These are phyloP conservation scores for Halictus rubicundus DNA, from an alignment of 1,140 invertebrate genomes.

Conservation along the genomic window DNA sequence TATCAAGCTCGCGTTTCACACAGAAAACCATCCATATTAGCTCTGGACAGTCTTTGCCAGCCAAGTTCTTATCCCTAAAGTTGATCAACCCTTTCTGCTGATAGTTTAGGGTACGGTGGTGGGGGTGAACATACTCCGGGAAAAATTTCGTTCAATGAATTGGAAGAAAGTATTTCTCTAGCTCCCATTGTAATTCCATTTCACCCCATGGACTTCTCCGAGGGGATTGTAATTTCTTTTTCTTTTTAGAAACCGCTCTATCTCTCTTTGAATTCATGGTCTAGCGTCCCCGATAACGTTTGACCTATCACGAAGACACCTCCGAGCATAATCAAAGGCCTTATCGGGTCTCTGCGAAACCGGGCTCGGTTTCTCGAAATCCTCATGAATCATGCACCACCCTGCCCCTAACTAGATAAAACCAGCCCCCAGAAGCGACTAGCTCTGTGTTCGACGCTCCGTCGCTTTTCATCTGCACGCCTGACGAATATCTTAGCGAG, in stretches of 20 bases:
- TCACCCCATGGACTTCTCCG: not conserved
- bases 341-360: not conserved
- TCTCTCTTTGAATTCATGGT: no score
- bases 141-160: not conserved
- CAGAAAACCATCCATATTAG: not conserved
- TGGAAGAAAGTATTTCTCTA: no score
- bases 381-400: not conserved
- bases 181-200: not conserved
- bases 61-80: not conserved
- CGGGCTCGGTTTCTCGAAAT: not conserved
- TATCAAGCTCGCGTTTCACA: not conserved
- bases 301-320: slow-evolving; percentile 6
- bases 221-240: not conserved
- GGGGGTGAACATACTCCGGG: not conserved
- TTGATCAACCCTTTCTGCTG: not conserved
- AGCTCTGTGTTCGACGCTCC: not conserved
- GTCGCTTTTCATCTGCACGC: not conserved
- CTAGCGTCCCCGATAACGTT: not conserved
- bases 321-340: not conserved
- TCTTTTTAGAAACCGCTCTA: not conserved
- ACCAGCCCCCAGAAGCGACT: not conserved
- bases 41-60: not conserved
- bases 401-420: not conserved
- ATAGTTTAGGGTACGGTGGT: not conserved
- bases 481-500: not conserved